phyloP scores from a whole-genome alignment of 1,140 invertebrate species.

The Drosophila equinoxialis region DNA sequence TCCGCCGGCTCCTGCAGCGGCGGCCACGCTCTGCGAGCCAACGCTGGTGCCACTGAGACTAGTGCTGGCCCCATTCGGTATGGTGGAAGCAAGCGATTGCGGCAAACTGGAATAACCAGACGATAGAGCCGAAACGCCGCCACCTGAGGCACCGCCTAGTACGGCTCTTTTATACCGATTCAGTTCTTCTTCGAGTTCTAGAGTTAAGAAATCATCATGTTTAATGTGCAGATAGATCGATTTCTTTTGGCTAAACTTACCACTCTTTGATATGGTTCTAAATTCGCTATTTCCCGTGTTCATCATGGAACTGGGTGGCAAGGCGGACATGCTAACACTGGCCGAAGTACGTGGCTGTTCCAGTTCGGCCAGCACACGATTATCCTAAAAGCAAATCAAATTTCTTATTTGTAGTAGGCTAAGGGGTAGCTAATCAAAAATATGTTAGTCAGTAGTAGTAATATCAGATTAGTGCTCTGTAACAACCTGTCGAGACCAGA shows the following conservation, averaged over 20 bases:
- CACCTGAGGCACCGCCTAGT: constrained; percentile 63
- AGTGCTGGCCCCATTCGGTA: constrained; percentile 72
- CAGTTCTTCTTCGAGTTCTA: constrained; percentile 82
- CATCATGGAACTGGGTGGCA: constrained; percentile 82
- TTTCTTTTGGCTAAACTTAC: constrained; percentile 40
- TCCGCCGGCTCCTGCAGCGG: constrained; percentile 40
- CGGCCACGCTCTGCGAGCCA: constrained; percentile 60
- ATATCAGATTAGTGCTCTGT: background rate
- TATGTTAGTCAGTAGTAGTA: background rate
- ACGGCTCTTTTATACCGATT: constrained; percentile 81
- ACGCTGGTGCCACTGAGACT: constrained; percentile 71
- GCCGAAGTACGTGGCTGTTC: constrained; percentile 89
- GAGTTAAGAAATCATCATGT: background rate
- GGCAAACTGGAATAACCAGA: constrained; percentile 74
- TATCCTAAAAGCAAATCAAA: constrained; percentile 83
- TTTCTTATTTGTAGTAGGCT: too few relatives aligned
- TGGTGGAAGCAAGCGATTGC: constrained; percentile 69
- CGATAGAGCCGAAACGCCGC: constrained; percentile 68
- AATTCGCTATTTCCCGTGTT: constrained; percentile 80
- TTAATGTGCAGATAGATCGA: background rate
- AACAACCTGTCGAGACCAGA: background rate
- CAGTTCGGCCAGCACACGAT: constrained; percentile 93
- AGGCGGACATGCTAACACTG: constrained; percentile 71
- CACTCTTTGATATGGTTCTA: constrained; percentile 83
- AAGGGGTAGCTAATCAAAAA: background rate